These are phyloP conservation scores for Anabas testudineus DNA, from an alignment of 2,797 vertebrate species.

Conservation along the genomic window DNA sequence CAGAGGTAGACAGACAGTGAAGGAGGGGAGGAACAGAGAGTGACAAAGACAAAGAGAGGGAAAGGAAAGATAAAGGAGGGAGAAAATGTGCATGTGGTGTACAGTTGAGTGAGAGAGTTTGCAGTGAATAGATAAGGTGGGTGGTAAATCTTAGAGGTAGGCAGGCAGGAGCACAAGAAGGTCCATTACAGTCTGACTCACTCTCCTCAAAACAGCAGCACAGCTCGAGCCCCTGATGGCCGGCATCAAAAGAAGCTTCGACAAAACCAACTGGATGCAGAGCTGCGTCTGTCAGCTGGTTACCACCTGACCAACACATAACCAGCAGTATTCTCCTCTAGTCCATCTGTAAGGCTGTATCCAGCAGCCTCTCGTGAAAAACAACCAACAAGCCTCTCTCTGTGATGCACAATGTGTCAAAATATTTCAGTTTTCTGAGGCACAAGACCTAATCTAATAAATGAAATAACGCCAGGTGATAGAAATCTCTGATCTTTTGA, in stretches of 20 bases:
- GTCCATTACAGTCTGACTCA: constrained; percentile 76
- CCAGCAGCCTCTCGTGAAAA: not conserved
- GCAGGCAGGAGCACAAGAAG: constrained; percentile 74
- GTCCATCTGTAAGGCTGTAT: constrained; percentile 8
- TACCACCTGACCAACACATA: constrained; percentile 58
- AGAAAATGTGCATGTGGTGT: constrained; percentile 47
- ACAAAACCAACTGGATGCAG: constrained; percentile 29
- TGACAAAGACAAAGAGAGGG: constrained; percentile 35
- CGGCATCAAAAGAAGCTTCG: constrained; percentile 54
- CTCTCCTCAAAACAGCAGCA: constrained; percentile 71
- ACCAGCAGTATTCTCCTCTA: constrained; percentile 26
- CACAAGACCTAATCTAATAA: not conserved
- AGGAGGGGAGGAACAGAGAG: not conserved
- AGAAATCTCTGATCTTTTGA: not conserved
- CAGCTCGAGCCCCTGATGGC: constrained; percentile 55
- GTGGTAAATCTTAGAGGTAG: constrained; percentile 75
- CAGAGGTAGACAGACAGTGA: constrained; percentile 21
- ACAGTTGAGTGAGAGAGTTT: constrained; percentile 65
- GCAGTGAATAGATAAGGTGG: constrained; percentile 69
- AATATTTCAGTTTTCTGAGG: not conserved
- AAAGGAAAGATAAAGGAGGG: constrained; percentile 56
- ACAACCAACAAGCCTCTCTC: not conserved
- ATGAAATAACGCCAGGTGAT: not conserved
- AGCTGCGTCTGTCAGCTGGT: constrained; percentile 53
- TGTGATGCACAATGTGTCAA: not conserved